phyloP scores from a whole-genome alignment of 2,888 invertebrate genomes.

The Aleiodes testaceus region DNA sequence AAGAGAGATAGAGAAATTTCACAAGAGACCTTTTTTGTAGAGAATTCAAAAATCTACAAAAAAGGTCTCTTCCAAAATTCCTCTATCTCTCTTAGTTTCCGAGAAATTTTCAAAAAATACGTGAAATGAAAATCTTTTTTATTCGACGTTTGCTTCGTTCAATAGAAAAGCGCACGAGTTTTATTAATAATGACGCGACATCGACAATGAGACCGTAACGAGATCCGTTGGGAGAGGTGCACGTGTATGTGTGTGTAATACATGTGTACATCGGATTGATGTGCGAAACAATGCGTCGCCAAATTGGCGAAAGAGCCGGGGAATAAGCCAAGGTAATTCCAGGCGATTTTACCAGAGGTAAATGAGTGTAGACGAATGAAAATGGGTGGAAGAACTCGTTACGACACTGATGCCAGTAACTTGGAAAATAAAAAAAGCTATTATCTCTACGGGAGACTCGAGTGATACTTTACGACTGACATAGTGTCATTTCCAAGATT shows the following conservation, averaged over 20 bases:
- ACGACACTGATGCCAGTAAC: not conserved
- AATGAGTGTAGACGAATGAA: not conserved
- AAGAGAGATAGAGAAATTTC: no score
- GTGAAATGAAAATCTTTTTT: not conserved
- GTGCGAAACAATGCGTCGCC: constrained; percentile 36
- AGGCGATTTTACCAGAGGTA: constrained; percentile 3
- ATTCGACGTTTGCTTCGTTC: constrained; percentile 8
- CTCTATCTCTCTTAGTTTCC: no score
- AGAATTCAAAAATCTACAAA: no score
- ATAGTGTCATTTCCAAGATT: not conserved
- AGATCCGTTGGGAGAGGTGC: constrained; percentile 28
- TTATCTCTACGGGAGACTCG: no score
- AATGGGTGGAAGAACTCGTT: not conserved
- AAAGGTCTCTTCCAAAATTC: no score
- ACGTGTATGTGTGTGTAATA: constrained; percentile 10
- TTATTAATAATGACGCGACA: constrained; percentile 32
- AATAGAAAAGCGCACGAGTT: constrained; percentile 16
- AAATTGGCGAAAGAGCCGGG: constrained; percentile 37
- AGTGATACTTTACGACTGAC: no score
- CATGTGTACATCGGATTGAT: constrained; percentile 15
- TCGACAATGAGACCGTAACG: constrained; percentile 40
- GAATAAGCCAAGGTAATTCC: constrained; percentile 26
- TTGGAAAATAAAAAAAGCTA: not conserved
- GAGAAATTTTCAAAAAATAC: not conserved
- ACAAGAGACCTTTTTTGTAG: no score